These are phyloP conservation scores for Leuctra nigra DNA, from an alignment of 2,888 invertebrate genomes.

Conservation along the genomic window DNA sequence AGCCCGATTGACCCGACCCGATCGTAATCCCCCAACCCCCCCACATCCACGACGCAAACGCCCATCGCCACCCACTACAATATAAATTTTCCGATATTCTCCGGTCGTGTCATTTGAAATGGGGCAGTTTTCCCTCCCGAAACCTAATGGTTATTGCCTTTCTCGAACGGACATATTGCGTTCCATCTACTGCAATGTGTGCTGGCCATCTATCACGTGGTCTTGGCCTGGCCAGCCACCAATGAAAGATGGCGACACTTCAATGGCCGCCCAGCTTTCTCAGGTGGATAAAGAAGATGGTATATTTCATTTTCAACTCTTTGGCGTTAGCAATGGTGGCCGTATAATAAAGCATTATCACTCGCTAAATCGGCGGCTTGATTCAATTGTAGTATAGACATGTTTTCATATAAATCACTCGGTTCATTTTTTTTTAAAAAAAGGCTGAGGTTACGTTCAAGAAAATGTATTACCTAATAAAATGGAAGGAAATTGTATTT, in stretches of 20 bases:
- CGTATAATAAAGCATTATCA: too few relatives aligned
- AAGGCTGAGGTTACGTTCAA: too few relatives aligned
- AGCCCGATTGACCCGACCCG: constrained; percentile 20
- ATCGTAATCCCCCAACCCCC: constrained; percentile 25
- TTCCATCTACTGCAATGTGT: constrained; percentile 54
- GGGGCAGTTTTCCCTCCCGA: constrained; percentile 52
- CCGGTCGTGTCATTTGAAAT: constrained; percentile 53
- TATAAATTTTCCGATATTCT: constrained; percentile 54
- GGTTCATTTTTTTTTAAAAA: too few relatives aligned
- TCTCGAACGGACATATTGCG: constrained; percentile 53
- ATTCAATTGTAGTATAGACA: too few relatives aligned
- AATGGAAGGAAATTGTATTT: too few relatives aligned
- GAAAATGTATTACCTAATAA: too few relatives aligned
- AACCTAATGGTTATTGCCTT: constrained; percentile 56
- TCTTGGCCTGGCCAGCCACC: constrained; percentile 25
- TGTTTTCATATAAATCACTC: too few relatives aligned
- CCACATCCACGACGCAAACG: constrained; percentile 13
- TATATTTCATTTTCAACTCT: not conserved
- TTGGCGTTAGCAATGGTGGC: not conserved
- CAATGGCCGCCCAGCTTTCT: not conserved
- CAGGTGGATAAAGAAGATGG: too few relatives aligned
- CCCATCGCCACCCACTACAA: constrained; percentile 31
- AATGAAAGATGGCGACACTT: constrained; percentile 15
- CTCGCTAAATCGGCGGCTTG: too few relatives aligned
- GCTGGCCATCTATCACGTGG: constrained; percentile 49